Percentiles rank a stretch among this genome's conserved stretches.
Evolutionary conservation across 2,113 vertebrate species (phyloP).

Genomic region (Campylorhamphus procurvoides): DNA sequence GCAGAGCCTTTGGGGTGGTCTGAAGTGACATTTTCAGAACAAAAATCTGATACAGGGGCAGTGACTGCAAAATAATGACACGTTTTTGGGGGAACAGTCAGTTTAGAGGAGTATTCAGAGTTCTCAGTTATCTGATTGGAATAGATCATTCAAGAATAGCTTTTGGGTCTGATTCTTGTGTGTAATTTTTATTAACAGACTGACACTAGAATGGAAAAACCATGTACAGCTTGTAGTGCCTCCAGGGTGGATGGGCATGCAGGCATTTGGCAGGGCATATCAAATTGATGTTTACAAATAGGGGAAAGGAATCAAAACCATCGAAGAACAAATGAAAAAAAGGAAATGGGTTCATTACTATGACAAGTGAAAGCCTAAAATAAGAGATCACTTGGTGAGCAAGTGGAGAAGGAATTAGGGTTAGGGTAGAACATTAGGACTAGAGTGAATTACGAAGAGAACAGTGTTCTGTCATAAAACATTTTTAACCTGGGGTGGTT

Average conservation of each 20-base stretch:
- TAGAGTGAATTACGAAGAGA: neutral
- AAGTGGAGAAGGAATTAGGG: too few species aligned
- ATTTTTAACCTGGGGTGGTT: neutral
- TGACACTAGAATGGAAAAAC: neutral
- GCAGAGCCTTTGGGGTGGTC: neutral
- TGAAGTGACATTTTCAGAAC: neutral
- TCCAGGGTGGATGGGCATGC: neutral
- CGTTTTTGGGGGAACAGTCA: accelerated
- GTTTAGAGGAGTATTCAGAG: neutral
- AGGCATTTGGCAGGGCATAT: neutral
- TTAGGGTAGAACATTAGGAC: neutral
- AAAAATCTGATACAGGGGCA: neutral
- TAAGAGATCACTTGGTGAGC: neutral
- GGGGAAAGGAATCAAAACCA: neutral
- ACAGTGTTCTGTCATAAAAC: neutral
- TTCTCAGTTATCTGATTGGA: neutral
- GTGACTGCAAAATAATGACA: neutral
- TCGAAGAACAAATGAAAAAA: neutral
- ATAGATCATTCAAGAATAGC: neutral
- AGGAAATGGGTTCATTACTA: neutral
- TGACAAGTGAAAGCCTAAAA: neutral
- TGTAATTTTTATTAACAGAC: neutral
- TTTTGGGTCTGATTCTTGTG: neutral
- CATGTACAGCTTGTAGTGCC: neutral
- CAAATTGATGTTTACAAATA: neutral